These are phyloP conservation scores for Aurelia aurita complex sp. Pacific DNA, from an alignment of 30 jellyfish, hydroid and myxozoan genomes.

Conservation along the genomic window DNA sequence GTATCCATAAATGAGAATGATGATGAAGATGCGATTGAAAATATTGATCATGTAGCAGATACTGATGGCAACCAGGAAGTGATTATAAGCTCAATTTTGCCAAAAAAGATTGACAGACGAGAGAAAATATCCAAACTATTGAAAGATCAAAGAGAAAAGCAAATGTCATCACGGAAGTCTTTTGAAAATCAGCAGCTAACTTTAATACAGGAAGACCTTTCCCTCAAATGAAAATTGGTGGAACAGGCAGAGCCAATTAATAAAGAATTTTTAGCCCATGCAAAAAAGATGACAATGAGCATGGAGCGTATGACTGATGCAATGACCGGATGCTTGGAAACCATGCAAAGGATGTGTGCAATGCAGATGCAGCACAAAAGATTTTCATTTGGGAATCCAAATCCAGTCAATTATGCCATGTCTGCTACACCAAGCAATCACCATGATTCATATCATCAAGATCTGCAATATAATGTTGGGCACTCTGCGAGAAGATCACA, in stretches of 20 bases:
- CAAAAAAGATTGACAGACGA: constrained; percentile 32
- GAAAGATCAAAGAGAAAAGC: constrained; percentile 37
- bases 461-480: constrained; percentile 31
- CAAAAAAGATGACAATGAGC: constrained; percentile 49
- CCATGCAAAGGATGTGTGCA: constrained; percentile 53
- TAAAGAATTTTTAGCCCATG: constrained; percentile 40
- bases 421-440: constrained; percentile 13
- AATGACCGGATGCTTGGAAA: constrained; percentile 60
- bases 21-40: constrained; percentile 34
- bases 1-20: constrained; percentile 23
- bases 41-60: constrained; percentile 29
- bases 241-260: constrained; percentile 56
- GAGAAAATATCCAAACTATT: constrained; percentile 30
- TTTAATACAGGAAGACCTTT: constrained; percentile 25
- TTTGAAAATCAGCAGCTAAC: constrained; percentile 32
- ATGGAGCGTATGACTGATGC: constrained; percentile 67
- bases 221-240: constrained; percentile 4
- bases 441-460: constrained; percentile 40
- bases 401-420: constrained; percentile 26
- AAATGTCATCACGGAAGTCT: constrained; percentile 19
- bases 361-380: constrained; percentile 55
- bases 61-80: constrained; percentile 42
- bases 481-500: constrained; percentile 35
- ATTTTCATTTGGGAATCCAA: constrained; percentile 37
- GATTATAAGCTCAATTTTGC: constrained; percentile 21